Base-by-base conservation (phyloP, 1,140 invertebrate genomes). In the Orchesella cincta region DNA sequence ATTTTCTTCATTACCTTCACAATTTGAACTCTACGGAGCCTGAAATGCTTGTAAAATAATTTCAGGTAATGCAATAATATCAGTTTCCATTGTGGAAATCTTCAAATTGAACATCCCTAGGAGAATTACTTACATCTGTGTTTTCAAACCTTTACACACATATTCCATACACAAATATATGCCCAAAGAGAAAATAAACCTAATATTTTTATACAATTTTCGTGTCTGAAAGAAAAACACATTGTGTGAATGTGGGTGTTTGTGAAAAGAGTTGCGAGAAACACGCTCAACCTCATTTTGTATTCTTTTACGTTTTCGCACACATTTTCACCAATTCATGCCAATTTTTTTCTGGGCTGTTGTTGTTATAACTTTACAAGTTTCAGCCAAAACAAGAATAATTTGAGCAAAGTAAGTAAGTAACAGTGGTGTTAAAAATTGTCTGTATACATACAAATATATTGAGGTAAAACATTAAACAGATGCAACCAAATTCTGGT, bases 41-140 rank as follows among this genome's bases (percentile, higher is more conserved):
- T 81, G 79, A 80, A 81, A 81, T 81, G 70, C 76, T 35, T 77
- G 78, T 78, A 79, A 82, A 82, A 83, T 83, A 83, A 83, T 82
- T 79, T 78, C 67, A 76, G 75, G 72, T 82, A 83, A 83, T 82
- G 77, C 57, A 82, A 83, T 82, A 80, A 83, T 81, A 83, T 83
- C 82, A 81, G 77, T 81, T 81, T 78, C 80, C 75, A 82, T 78
- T 82, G 76, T 76, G 73, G 70, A 71, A 78, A 75, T 77, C 73
- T 74, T 72, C 71, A 77, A 81, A 71, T 70, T 76, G 34, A 70
- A 70, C 36, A 76, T 71, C 64, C 75, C 75, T 14, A 72, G 62
- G 75, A 76, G 75, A 76, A 46, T 76, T 76, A 35, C 18, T 36
- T 46, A 51, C 71, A 46, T 36, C 71, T 51, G 8, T 33, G 23